A percentile compares a stretch with the other conserved stretches of the same genome.
These are phyloP conservation scores for Aratinga solstitialis DNA, from an alignment of 2,797 vertebrate genomes.

Conservation along the genomic window DNA sequence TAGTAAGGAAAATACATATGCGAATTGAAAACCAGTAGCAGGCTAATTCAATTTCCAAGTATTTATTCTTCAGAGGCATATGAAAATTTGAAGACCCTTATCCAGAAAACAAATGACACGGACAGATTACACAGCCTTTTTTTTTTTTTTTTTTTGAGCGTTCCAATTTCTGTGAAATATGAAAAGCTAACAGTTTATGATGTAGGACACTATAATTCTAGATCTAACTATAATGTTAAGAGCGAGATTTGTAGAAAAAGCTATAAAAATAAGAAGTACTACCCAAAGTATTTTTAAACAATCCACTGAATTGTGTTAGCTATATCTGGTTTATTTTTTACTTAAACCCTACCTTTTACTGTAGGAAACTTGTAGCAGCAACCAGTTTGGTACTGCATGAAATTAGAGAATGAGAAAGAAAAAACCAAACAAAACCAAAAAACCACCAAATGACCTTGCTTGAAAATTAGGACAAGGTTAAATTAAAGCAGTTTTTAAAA, in stretches of 20 bases:
- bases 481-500: not conserved
- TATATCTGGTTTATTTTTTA: not conserved
- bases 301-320: not conserved
- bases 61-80: not conserved
- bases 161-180: not conserved
- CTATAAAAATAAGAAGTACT: not conserved
- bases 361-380: not conserved
- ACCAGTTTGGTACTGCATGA: not conserved
- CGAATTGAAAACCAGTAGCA: not conserved
- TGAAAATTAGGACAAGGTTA: not conserved
- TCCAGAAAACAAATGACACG: not conserved
- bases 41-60: not conserved
- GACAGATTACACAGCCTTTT: not conserved
- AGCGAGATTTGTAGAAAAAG: not conserved
- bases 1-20: not conserved
- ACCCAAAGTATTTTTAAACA: not conserved
- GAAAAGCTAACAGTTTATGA: not conserved
- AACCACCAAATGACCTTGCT: not conserved
- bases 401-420: not conserved
- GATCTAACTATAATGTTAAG: not conserved
- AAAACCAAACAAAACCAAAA: not conserved
- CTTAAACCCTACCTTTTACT: not conserved
- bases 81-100: not conserved
- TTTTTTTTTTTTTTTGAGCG: not conserved
- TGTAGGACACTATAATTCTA: not conserved